Evolutionary conservation across 2,797 vertebrate genomes (phyloP).

Genomic region (Carcharodon carcharias): DNA sequence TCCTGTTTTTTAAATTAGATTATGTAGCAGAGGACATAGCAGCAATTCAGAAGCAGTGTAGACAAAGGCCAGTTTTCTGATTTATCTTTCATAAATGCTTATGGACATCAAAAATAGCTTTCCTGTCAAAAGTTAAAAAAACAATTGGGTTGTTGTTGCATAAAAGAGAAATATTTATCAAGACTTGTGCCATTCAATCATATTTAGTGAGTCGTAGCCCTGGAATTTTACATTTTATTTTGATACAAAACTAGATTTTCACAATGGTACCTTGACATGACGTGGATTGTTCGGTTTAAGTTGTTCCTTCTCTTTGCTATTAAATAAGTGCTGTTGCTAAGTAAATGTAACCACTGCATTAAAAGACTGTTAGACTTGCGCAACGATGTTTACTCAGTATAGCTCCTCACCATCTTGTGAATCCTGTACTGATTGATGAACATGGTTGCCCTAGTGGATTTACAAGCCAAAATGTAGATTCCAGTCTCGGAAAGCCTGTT

Average conservation of each 20-base stretch:
- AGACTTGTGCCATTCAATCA: too few species aligned
- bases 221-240: not conserved
- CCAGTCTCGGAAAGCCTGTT: constrained; percentile 74
- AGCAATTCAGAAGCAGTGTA: too few species aligned
- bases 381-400: constrained; percentile 81
- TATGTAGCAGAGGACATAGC: too few species aligned
- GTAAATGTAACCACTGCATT: not conserved
- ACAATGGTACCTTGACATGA: too few species aligned
- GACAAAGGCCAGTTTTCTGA: not conserved
- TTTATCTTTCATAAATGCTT: not conserved
- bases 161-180: not conserved
- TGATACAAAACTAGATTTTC: not conserved
- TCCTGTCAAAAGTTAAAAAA: not conserved
- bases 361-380: constrained; percentile 57
- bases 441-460: constrained; percentile 70
- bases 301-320: not conserved
- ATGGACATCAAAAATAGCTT: not conserved
- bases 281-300: not conserved
- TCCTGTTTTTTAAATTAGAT: too few species aligned
- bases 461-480: constrained; percentile 80
- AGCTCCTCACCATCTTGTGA: constrained; percentile 80
- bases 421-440: constrained; percentile 73
- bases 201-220: too few species aligned
- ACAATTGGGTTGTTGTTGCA: not conserved
- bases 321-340: not conserved